Percentiles rank a stretch among this genome's conserved stretches.
Conservation (phyloP, 1,140 invertebrate genomes). For the Hycleus phaleratus region DNA sequence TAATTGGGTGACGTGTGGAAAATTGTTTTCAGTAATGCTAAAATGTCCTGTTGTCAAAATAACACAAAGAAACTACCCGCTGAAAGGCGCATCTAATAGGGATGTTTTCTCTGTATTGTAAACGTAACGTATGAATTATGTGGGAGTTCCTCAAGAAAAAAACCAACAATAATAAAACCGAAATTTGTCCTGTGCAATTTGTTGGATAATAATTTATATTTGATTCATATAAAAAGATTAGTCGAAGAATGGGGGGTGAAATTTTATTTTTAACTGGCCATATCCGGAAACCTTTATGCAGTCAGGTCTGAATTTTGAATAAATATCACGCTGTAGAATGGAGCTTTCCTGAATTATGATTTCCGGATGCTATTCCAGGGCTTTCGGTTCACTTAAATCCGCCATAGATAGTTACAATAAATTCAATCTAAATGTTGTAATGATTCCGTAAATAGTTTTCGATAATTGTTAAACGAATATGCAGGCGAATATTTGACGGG, state of each 20-base stretch:
- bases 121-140: neutral
- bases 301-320: neutral
- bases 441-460: too few species aligned
- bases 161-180: neutral
- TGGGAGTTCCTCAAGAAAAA: neutral
- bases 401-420: too few species aligned
- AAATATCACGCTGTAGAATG: neutral
- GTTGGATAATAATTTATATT: neutral
- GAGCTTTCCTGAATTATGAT: neutral
- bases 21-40: too few species aligned
- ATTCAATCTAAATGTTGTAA: too few species aligned
- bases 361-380: neutral
- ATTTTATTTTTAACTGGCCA: neutral
- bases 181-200: neutral
- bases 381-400: neutral
- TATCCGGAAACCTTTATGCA: neutral
- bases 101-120: too few species aligned
- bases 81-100: too few species aligned
- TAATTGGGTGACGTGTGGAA: too few species aligned
- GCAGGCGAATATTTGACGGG: constrained; percentile 3
- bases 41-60: too few species aligned
- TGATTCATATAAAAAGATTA: neutral
- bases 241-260: too few species aligned
- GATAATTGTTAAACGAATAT: too few species aligned
- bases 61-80: too few species aligned